Percentiles rank a stretch among this genome's conserved stretches.
These are phyloP conservation scores for Drosophila kokeensis DNA, from an alignment of 2,888 invertebrate genomes.

Conservation along the genomic window DNA sequence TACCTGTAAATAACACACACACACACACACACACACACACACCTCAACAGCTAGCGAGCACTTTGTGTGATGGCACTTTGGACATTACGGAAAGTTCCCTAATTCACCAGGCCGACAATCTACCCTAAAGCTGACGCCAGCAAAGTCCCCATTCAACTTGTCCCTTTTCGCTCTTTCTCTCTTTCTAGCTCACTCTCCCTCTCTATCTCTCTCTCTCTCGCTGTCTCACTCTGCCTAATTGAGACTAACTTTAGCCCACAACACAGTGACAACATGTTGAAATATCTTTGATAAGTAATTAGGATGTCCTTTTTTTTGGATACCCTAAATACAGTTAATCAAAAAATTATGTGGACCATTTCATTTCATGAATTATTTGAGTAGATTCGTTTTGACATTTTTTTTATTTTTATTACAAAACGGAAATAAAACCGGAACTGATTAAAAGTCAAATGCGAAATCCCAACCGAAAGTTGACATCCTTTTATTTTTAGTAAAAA, in stretches of 20 bases:
- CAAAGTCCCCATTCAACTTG: slow-evolving; percentile 27
- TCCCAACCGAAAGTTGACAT: neutral
- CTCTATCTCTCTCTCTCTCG: neutral
- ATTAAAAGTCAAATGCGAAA: neutral
- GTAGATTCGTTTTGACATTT: no score
- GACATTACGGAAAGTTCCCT: slow-evolving; percentile 73
- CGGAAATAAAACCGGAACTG: neutral
- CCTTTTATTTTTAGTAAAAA: neutral
- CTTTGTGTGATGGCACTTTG: slow-evolving; percentile 69
- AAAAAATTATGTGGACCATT: neutral
- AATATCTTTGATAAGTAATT: slow-evolving; percentile 20
- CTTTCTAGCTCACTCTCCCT: neutral
- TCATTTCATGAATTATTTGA: neutral
- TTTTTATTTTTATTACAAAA: no score
- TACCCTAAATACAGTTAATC: slow-evolving; percentile 26
- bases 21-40: slow-evolving; percentile 15
- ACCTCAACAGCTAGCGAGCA: slow-evolving; percentile 44
- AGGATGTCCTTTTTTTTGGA: neutral
- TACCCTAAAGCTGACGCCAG: slow-evolving; percentile 45
- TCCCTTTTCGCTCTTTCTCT: neutral
- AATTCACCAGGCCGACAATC: slow-evolving; percentile 38
- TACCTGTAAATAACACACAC: slow-evolving; percentile 55
- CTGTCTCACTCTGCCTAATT: slow-evolving; percentile 52
- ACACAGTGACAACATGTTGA: slow-evolving; percentile 49
- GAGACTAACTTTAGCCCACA: slow-evolving; percentile 69